A percentile compares a stretch with the other conserved stretches of the same genome.
These are phyloP conservation scores for Ctenopoma multispine DNA, from an alignment of 2,797 vertebrate genomes.

Conservation along the genomic window DNA sequence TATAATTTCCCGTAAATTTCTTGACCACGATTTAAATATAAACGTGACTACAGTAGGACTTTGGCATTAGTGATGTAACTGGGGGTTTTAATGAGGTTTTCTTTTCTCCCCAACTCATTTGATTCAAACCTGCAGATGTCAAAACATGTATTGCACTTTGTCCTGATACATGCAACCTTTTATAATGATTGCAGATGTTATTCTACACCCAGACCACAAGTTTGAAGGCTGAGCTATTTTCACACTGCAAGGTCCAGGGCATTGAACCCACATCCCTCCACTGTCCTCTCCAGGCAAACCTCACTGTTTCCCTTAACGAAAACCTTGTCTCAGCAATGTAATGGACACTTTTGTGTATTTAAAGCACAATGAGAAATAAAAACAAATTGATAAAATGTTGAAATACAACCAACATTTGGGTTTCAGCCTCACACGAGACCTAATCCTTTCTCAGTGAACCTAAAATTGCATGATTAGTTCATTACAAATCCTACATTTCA, in stretches of 20 bases:
- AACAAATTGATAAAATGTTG: conserved; percentile 59
- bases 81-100: conserved; percentile 73
- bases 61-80: conserved; percentile 80
- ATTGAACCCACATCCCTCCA: conserved; percentile 84
- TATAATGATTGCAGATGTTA: conserved; percentile 79
- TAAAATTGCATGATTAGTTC: conserved; percentile 50
- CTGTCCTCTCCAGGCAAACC: conserved; percentile 79
- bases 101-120: conserved; percentile 64
- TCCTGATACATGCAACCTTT: conserved; percentile 78
- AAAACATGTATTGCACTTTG: conserved; percentile 69
- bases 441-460: conserved; percentile 36
- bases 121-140: conserved; percentile 73
- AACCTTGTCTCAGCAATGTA: conserved; percentile 76
- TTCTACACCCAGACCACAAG: conserved; percentile 78
- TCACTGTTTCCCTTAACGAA: conserved; percentile 80
- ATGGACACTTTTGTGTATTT: conserved; percentile 78
- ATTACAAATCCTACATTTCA: conserved; percentile 55
- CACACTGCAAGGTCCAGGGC: conserved; percentile 80
- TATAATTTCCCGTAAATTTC: conserved; percentile 73
- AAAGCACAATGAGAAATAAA: conserved; percentile 76
- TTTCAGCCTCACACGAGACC: conserved; percentile 39
- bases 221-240: conserved; percentile 85
- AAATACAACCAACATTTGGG: conserved; percentile 17
- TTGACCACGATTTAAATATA: conserved; percentile 80
- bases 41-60: conserved; percentile 56